Base-by-base conservation (phyloP, 2,888 invertebrate genomes). In the Stenichneumon culpator region DNA sequence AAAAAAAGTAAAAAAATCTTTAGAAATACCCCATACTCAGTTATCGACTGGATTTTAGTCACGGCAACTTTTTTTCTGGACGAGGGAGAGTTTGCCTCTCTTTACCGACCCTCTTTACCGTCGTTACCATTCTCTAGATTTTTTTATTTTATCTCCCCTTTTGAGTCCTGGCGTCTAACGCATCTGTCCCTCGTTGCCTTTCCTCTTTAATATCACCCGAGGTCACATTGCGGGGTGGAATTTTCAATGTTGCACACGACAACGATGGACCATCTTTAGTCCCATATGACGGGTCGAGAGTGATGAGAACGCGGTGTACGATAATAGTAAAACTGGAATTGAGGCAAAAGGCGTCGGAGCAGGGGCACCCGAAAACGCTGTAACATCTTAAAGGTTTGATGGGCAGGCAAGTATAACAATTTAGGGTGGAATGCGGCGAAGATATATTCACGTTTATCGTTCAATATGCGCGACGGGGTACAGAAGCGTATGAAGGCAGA, bases 201-300 rank as follows among this genome's bases (percentile, higher is more conserved):
- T 25, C 50, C 11, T 57, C 68, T 68, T 80, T 36, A 47, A 68
- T 70, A 68, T 74, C 36, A 11, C 36, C 5, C 22, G n/a, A 57
- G 19, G 28, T 28, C 14, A 7, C n/a, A 5, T 11, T 14, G 16
- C 19, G n/a, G 52, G 52, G 7, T 68, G 68, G 50, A 79, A 69
- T 67, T 83, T 79, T 65, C 73, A 69, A 69, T 54, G 74, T 73
- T 74, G 78, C 63, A 63, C 47, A 47, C 32, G 47, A 73, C 57
- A 63, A 32, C 32, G 52, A 67, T 19, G 44, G 77, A 57, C 65
- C 25, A 39, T 68, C 44, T 22, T 68, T 22, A 57, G 63, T 67
- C 32, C 9, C 16, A 1, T 4, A n/a, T 22, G n/a, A 36, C 16
- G n/a, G 47, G 47, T 19, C 3, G 74, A 68, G 7, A 39, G 22